Base-by-base conservation (phyloP, 2,113 vertebrate genomes). In the Leucoraja erinaceus region DNA sequence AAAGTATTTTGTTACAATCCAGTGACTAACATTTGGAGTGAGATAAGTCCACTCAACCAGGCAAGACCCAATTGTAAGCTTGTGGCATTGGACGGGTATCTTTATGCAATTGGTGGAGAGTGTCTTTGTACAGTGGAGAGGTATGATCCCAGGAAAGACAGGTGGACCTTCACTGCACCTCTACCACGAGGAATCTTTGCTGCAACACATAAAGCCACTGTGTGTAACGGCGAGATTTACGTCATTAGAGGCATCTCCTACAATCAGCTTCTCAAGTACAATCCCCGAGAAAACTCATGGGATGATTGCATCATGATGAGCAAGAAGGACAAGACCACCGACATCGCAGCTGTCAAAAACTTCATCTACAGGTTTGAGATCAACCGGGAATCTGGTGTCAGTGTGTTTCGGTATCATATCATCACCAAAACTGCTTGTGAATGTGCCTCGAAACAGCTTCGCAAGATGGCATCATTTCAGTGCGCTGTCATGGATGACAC, bases 1-100 rank as follows among this genome's bases (percentile, higher is more conserved):
- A 96, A 95, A 0, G 98, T 98, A 94, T 98, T 99, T 96, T 98
- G 98, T 96, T 99, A 97, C 94, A 98, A 99, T 94, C 99, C 98
- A 0, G 75, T 97, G 93, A 98, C 98, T 0, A 94, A 95, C 88
- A 97, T 97, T 95, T 99, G 98, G 98, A 97, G 95, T 77, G 97
- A 99, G 95, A 97, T 98, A 94, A 95, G 97, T 72, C 96, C 97
- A 0, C 95, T 99, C 95, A 98, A 97, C 93, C 97, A 98, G 94
- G 97, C 98, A 0, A 96, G 98, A 93, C 98, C 98, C 0, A 97
- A 96, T 93, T 99, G 98, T 95, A 98, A 96, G 93, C 96, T 99
- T 5, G 97, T 98, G 38, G 96, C 98, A 25, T 94, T 99, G 93
- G 97, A 97, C 0, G 98, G 98, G 16, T 95, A 95, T 94, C 94